phyloP scores from a whole-genome alignment of 1,140 invertebrate species.

The Andricus grossulariae region DNA sequence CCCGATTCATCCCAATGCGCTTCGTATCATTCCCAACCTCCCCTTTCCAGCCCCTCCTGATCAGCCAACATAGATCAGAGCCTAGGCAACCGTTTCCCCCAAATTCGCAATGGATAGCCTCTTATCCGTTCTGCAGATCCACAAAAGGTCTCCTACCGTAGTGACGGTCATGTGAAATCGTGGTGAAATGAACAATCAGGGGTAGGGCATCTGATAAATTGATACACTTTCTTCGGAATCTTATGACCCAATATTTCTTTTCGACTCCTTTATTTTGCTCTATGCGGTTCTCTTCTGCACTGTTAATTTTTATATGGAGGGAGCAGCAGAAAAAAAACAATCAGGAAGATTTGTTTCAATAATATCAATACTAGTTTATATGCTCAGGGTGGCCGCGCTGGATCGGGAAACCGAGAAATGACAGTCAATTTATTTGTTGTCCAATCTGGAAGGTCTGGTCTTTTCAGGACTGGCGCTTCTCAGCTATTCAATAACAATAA shows the following conservation, averaged over 20 bases:
- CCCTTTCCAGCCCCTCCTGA: conserved; percentile 2
- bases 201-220: conserved; percentile 18
- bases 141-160: not conserved
- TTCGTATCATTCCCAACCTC: not conserved
- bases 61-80: conserved; percentile 14
- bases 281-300: too few species aligned
- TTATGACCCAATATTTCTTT: not conserved
- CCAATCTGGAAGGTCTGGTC: too few species aligned
- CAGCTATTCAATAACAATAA: too few species aligned
- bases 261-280: not conserved
- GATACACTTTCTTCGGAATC: conserved; percentile 5
- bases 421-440: too few species aligned
- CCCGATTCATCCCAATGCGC: not conserved
- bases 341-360: too few species aligned
- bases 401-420: too few species aligned
- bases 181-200: conserved; percentile 15
- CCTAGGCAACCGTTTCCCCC: conserved; percentile 2
- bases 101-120: conserved; percentile 9
- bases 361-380: too few species aligned
- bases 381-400: too few species aligned
- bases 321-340: too few species aligned
- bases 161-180: conserved; percentile 12
- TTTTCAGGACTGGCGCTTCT: too few species aligned
- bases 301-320: too few species aligned
- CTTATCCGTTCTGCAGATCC: not conserved